Conservation (phyloP, 2,888 invertebrate genomes). For the Zele albiditarsus region DNA sequence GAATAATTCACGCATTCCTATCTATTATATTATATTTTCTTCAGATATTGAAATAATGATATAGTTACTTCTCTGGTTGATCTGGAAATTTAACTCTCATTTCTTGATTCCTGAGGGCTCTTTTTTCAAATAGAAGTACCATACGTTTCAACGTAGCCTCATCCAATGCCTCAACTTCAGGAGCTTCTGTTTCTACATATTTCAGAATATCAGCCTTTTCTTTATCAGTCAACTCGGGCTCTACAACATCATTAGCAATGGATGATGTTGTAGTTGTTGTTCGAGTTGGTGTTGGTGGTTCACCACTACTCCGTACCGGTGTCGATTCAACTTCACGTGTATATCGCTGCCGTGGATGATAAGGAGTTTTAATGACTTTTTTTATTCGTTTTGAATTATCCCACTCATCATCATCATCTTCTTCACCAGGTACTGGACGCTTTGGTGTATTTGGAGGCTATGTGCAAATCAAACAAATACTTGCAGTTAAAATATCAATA, state of each 20-base stretch:
- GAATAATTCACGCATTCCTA: too few species aligned
- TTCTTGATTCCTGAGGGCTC: constrained; percentile 94
- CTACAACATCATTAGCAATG: constrained; percentile 75
- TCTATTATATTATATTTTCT: too few species aligned
- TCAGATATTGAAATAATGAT: background rate
- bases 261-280: constrained; percentile 74
- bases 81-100: constrained; percentile 99
- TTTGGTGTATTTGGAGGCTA: constrained; percentile 90
- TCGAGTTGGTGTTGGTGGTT: constrained; percentile 63
- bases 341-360: constrained; percentile 67
- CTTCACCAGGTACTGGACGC: constrained; percentile 79
- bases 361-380: constrained; percentile 74
- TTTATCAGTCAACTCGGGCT: constrained; percentile 80
- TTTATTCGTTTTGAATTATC: constrained; percentile 77
- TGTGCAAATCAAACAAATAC: constrained; percentile 48
- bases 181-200: constrained; percentile 88
- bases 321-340: constrained; percentile 41
- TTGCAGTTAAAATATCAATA: constrained; percentile 7
- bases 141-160: constrained; percentile 91
- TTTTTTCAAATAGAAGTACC: constrained; percentile 94
- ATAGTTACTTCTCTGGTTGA: constrained; percentile 87
- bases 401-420: constrained; percentile 79
- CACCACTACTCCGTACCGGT: constrained; percentile 51
- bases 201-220: constrained; percentile 87
- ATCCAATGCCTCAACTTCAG: constrained; percentile 90